Evolutionary conservation across 2,113 vertebrate species (phyloP).

Genomic region (Heloderma charlesbogerti): DNA sequence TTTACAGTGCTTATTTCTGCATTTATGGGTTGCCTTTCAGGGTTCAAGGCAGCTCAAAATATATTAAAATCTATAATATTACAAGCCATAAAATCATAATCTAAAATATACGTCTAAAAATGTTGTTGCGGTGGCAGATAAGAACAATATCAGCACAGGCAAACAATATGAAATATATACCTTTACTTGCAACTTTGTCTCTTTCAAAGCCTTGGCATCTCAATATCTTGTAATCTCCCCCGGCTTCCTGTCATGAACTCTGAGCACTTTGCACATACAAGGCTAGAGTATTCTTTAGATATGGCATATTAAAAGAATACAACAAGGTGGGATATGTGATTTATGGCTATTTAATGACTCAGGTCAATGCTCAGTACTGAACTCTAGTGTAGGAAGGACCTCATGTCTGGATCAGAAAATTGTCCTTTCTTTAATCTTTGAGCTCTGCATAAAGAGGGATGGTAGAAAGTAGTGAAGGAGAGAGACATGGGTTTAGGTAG

Average conservation of each 20-base stretch:
- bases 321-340: accelerated
- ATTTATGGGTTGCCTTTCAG: neutral
- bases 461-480: neutral
- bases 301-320: neutral
- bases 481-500: too few species aligned
- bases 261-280: neutral
- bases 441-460: too few species aligned
- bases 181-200: neutral
- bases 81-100: too few species aligned
- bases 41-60: too few species aligned
- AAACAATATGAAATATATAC: too few species aligned
- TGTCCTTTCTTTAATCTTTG: too few species aligned
- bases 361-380: neutral
- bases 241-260: neutral
- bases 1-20: neutral
- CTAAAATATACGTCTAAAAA: too few species aligned
- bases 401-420: neutral
- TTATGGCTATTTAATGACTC: neutral
- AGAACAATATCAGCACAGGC: too few species aligned
- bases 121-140: too few species aligned
- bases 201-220: neutral
- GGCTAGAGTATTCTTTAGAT: neutral
- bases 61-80: too few species aligned
- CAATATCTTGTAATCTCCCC: neutral
- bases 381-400: too few species aligned